These are phyloP conservation scores for Gallinago stenura DNA, from an alignment of 2,797 vertebrate genomes.

Conservation along the genomic window DNA sequence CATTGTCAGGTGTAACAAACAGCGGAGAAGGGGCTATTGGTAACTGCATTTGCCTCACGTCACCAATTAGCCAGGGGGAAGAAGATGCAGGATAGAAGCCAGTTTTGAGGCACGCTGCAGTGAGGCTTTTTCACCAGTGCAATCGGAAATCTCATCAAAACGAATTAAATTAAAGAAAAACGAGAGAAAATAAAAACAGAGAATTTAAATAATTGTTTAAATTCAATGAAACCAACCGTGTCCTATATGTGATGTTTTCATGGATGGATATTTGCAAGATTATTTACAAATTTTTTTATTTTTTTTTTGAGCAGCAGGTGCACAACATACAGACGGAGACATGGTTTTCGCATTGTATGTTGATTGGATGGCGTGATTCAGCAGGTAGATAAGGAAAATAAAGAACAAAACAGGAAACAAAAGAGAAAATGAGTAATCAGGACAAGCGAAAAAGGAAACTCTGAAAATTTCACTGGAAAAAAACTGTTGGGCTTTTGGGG, in stretches of 20 bases:
- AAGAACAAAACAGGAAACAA: constrained; percentile 83
- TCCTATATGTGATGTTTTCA: constrained; percentile 86
- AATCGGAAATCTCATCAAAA: constrained; percentile 50
- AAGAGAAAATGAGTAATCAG: constrained; percentile 83
- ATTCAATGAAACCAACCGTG: constrained; percentile 84
- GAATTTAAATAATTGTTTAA: constrained; percentile 72
- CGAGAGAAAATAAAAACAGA: constrained; percentile 61
- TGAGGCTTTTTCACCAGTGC: constrained; percentile 66
- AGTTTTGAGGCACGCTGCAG: constrained; percentile 42
- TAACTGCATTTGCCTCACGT: constrained; percentile 9
- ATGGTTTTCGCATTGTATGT: constrained; percentile 84
- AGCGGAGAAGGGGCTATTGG: constrained; percentile 22
- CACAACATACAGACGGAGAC: constrained; percentile 84
- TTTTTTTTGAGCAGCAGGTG: constrained; percentile 78
- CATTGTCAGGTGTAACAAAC: not conserved
- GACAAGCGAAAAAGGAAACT: constrained; percentile 79
- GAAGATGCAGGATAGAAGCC: constrained; percentile 48
- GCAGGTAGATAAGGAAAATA: constrained; percentile 82
- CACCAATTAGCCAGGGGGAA: constrained; percentile 63
- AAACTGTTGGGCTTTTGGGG: not conserved
- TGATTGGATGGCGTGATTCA: constrained; percentile 85
- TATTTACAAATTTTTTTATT: constrained; percentile 69
- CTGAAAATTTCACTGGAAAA: constrained; percentile 64
- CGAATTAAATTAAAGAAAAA: constrained; percentile 46
- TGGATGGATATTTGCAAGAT: constrained; percentile 80